Evolutionary conservation across 2,888 invertebrate genomes (phyloP).

Genomic region (Caenorhabditis auriculariae): DNA sequence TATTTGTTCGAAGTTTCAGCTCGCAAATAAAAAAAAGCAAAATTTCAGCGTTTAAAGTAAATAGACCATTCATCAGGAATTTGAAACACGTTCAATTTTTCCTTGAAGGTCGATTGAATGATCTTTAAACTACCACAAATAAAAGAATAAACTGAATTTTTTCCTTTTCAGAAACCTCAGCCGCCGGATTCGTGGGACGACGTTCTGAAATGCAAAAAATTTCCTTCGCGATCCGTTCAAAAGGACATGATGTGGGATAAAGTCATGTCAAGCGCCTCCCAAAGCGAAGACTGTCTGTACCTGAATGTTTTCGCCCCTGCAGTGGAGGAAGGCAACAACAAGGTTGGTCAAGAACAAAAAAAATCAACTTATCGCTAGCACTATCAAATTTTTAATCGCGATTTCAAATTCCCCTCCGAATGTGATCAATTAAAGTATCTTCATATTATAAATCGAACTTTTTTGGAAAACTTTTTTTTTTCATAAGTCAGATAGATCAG

Average conservation of each 20-base stretch:
- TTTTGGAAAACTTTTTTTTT: background rate
- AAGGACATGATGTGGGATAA: constrained; percentile 54
- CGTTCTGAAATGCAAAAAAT: constrained; percentile 32
- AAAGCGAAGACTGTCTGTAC: constrained; percentile 53
- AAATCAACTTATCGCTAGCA: no score
- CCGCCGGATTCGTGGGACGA: constrained; percentile 37
- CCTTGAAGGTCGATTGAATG: background rate
- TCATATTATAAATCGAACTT: background rate
- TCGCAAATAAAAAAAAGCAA: background rate
- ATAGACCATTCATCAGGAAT: background rate
- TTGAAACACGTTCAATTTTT: background rate
- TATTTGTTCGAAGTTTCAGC: background rate
- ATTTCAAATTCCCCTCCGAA: no score
- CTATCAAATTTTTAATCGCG: no score
- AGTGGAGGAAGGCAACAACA: constrained; percentile 25
- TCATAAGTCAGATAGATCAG: background rate
- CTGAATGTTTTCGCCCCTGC: constrained; percentile 52
- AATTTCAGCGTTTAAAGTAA: no score
- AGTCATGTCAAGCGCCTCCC: constrained; percentile 21
- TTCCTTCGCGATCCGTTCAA: constrained; percentile 44
- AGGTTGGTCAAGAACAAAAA: background rate
- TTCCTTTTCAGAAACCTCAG: constrained; percentile 53
- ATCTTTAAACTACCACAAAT: background rate
- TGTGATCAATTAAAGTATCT: no score
- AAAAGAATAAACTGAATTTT: background rate